Evolutionary conservation across 1,140 invertebrate genomes (phyloP).

Genomic region (Periplaneta americana): DNA sequence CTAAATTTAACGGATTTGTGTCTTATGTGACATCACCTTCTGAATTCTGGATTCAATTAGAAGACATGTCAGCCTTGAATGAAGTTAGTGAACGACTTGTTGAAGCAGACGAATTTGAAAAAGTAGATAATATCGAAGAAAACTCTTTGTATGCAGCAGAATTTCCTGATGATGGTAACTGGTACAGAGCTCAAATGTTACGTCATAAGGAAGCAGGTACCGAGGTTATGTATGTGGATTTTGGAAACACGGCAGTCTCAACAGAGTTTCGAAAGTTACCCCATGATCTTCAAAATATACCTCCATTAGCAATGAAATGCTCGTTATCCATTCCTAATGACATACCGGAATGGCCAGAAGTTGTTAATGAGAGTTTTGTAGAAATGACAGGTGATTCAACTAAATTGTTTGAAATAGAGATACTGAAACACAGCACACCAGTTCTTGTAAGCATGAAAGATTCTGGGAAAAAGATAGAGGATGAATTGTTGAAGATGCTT

Average conservation of each 20-base stretch:
- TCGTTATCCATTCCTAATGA: slow-evolving; percentile 52
- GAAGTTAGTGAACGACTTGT: slow-evolving; percentile 31
- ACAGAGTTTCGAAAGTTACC: slow-evolving; percentile 53
- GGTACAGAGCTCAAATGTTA: slow-evolving; percentile 60
- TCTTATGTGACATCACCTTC: slow-evolving; percentile 15
- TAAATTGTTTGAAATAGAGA: slow-evolving; percentile 54
- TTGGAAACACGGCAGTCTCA: slow-evolving; percentile 59
- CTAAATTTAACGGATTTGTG: not conserved
- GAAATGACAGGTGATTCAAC: slow-evolving; percentile 57
- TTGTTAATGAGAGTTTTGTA: slow-evolving; percentile 55
- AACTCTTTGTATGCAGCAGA: slow-evolving; percentile 55
- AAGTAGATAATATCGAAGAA: slow-evolving; percentile 39
- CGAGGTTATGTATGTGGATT: slow-evolving; percentile 67
- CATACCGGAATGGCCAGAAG: slow-evolving; percentile 52
- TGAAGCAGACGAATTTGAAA: slow-evolving; percentile 43
- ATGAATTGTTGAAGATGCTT: slow-evolving; percentile 25
- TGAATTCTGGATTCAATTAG: slow-evolving; percentile 21
- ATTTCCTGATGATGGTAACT: slow-evolving; percentile 54
- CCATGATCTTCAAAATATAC: slow-evolving; percentile 51
- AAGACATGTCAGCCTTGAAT: not conserved
- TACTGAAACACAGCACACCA: slow-evolving; percentile 36
- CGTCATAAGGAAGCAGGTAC: slow-evolving; percentile 44
- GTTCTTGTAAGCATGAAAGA: slow-evolving; percentile 24
- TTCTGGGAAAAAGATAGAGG: slow-evolving; percentile 27
- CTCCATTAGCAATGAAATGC: slow-evolving; percentile 55